Conservation (phyloP, 1,140 invertebrate species). For the Saccostrea cuccullata region DNA sequence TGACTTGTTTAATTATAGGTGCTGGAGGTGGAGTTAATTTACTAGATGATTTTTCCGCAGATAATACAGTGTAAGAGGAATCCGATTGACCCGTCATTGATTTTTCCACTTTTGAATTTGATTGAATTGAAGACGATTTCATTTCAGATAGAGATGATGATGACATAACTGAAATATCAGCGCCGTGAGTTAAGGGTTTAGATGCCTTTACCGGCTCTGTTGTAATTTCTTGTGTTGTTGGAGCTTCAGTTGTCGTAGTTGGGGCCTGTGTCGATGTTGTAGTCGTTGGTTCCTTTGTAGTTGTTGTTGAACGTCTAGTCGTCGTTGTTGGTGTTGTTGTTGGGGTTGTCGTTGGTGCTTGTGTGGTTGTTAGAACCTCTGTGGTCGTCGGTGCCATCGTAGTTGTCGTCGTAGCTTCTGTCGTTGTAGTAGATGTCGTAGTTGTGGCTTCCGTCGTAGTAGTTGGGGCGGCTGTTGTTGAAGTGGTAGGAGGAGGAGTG, state of each 20-base stretch:
- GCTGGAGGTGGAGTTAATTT: slow-evolving; percentile 7
- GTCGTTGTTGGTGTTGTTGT: not conserved
- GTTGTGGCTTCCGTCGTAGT: slow-evolving; percentile 26
- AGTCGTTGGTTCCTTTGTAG: not conserved
- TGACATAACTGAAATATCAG: not conserved
- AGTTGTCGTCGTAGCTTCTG: not conserved
- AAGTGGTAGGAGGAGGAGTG: not conserved
- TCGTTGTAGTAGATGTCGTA: slow-evolving; percentile 4
- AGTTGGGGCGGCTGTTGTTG: slow-evolving; percentile 20
- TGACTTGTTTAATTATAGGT: not conserved
- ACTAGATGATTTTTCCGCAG: not conserved
- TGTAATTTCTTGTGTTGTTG: slow-evolving; percentile 21
- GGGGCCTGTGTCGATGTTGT: no score
- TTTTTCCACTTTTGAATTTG: not conserved
- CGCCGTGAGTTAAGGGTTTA: not conserved
- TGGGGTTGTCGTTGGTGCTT: not conserved
- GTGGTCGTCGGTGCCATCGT: not conserved
- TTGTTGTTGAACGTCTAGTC: slow-evolving; percentile 17
- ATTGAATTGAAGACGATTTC: not conserved
- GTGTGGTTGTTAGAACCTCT: not conserved
- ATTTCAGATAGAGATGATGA: not conserved
- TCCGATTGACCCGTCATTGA: not conserved
- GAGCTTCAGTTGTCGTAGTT: slow-evolving; percentile 10
- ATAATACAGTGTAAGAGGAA: not conserved
- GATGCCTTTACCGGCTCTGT: not conserved